These are phyloP conservation scores for Tinamus major DNA, from an alignment of 2,797 vertebrate species.

Conservation along the genomic window DNA sequence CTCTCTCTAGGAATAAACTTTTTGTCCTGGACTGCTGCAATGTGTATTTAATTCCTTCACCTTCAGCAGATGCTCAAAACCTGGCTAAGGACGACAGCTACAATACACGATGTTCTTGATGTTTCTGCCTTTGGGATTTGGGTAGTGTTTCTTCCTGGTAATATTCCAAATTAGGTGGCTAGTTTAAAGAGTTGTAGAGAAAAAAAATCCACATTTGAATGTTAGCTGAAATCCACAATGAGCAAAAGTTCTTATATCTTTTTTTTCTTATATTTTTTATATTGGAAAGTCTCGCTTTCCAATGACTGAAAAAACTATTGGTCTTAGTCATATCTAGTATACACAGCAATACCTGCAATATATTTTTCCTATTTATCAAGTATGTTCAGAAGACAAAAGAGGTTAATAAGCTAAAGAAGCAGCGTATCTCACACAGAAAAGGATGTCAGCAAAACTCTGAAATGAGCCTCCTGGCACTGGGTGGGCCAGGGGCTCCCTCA, in stretches of 20 bases:
- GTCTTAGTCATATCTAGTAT: background rate
- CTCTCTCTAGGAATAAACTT: constrained; percentile 15
- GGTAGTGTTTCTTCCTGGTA: background rate
- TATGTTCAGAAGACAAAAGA: background rate
- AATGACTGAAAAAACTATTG: background rate
- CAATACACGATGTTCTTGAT: background rate
- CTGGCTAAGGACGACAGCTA: background rate
- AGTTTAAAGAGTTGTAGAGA: background rate
- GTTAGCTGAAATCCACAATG: background rate
- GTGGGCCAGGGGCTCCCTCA: constrained; percentile 4
- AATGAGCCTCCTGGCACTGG: constrained; percentile 24
- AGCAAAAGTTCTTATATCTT: background rate
- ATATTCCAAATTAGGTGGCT: background rate
- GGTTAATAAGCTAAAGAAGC: background rate
- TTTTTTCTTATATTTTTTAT: background rate
- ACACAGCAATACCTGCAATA: background rate
- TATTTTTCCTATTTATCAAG: background rate
- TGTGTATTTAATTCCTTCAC: background rate
- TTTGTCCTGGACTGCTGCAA: background rate
- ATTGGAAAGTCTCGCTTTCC: background rate
- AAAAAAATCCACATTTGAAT: background rate
- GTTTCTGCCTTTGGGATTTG: background rate
- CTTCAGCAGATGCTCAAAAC: constrained; percentile 22
- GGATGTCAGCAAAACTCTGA: background rate
- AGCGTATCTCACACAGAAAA: background rate